Conservation (phyloP, 92 coral and sea anemone genomes). For the Muricea muricata region DNA sequence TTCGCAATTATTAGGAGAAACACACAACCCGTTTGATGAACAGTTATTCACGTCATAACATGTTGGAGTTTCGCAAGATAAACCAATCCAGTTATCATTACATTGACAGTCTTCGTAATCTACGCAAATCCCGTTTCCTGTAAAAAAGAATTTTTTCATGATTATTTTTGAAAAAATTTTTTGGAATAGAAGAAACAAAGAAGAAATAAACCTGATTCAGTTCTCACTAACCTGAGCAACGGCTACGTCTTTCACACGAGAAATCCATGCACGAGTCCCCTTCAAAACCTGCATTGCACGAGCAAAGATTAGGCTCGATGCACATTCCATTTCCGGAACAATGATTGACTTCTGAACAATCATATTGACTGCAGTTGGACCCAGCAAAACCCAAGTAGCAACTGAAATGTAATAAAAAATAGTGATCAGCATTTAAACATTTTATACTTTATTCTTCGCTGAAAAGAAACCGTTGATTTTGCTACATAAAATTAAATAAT, state of each 20-base stretch:
- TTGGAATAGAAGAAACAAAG: no score
- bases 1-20: conserved; percentile 69
- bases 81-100: conserved; percentile 68
- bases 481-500: no score
- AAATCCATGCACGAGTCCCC: conserved; percentile 69
- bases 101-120: conserved; percentile 68
- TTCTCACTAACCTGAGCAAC: conserved; percentile 73
- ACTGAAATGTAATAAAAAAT: not conserved
- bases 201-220: no score
- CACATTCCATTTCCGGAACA: conserved; percentile 68
- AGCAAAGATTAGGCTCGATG: conserved; percentile 63
- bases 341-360: conserved; percentile 59
- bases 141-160: not conserved
- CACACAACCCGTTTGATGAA: conserved; percentile 74
- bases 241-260: conserved; percentile 64
- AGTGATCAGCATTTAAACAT: no score
- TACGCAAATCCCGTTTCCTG: conserved; percentile 75
- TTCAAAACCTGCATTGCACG: conserved; percentile 66
- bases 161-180: no score
- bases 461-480: no score
- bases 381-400: conserved; percentile 71
- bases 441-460: no score
- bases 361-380: conserved; percentile 59
- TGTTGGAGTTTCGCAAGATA: conserved; percentile 73
- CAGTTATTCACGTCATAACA: conserved; percentile 70